Percentiles rank a stretch among this genome's conserved stretches.
Evolutionary conservation across 2,797 vertebrate genomes (phyloP).

Genomic region (Sternarchorhynchus goeldii): DNA sequence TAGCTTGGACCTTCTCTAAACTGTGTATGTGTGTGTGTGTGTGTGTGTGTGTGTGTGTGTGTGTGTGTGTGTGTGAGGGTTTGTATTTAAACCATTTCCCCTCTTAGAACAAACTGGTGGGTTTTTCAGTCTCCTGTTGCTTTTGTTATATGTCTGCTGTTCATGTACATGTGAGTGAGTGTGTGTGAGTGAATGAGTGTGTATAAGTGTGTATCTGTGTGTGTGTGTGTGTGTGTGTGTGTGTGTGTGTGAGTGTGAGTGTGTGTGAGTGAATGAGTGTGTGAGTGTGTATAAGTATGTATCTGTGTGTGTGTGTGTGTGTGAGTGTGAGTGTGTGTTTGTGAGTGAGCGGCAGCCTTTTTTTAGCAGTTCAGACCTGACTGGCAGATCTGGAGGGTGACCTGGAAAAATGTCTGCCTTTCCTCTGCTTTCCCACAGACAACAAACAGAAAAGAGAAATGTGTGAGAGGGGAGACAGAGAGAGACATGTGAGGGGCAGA

Average conservation of each 20-base stretch:
- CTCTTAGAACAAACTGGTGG: constrained; percentile 32
- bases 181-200: background rate
- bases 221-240: too few species aligned
- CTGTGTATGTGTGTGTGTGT: too few species aligned
- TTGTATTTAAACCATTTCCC: background rate
- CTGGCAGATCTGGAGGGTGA: constrained; percentile 1
- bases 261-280: constrained; percentile 16
- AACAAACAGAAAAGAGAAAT: constrained; percentile 54
- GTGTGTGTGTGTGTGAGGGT: too few species aligned
- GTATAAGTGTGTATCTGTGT: background rate
- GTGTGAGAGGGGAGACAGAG: too few species aligned
- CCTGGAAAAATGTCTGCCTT: constrained; percentile 30
- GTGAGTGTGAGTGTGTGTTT: constrained; percentile 7
- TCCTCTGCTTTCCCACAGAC: constrained; percentile 58
- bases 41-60: too few species aligned
- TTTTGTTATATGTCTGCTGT: constrained; percentile 33
- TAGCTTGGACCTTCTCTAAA: constrained; percentile 30
- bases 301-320: background rate
- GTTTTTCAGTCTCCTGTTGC: constrained; percentile 41
- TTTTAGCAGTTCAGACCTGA: background rate
- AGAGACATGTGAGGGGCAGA: too few species aligned
- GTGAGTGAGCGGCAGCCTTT: too few species aligned
- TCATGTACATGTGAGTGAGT: constrained; percentile 32
- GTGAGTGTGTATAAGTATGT: background rate
- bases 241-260: too few species aligned